Conservation (phyloP, 2,888 invertebrate genomes). For the Drosophila rellima region DNA sequence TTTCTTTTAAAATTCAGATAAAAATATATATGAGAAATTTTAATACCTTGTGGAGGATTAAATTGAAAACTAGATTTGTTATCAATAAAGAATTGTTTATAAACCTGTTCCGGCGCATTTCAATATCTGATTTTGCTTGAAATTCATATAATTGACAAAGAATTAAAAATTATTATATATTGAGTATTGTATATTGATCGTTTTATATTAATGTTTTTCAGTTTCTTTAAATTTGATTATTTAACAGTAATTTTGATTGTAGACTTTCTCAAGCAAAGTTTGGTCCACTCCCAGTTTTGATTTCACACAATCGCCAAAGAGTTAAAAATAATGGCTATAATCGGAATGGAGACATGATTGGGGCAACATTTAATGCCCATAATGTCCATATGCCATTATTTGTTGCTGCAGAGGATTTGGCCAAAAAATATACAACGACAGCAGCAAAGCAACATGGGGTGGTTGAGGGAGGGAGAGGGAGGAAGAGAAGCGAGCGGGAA, state of each 20-base stretch:
- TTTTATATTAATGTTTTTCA: too few species aligned
- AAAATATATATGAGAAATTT: too few species aligned
- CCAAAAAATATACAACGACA: slow-evolving; percentile 35
- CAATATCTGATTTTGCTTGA: not conserved
- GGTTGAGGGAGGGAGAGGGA: not conserved
- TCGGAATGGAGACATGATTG: slow-evolving; percentile 32
- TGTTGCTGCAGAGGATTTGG: slow-evolving; percentile 69
- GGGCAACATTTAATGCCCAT: slow-evolving; percentile 20
- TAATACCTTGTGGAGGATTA: too few species aligned
- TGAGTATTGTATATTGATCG: too few species aligned
- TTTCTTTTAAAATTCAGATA: too few species aligned
- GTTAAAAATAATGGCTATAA: not conserved
- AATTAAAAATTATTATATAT: too few species aligned
- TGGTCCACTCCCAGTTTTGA: not conserved
- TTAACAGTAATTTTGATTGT: too few species aligned
- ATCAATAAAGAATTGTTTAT: too few species aligned
- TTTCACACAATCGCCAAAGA: not conserved
- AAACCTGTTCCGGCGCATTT: not conserved
- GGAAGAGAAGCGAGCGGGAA: slow-evolving; percentile 13
- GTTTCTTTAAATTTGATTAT: too few species aligned
- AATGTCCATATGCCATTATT: slow-evolving; percentile 68
- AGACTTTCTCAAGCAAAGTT: not conserved
- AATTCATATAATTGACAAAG: not conserved
- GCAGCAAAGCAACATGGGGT: slow-evolving; percentile 18
- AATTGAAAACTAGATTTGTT: too few species aligned